Evolutionary conservation across 2,888 invertebrate species (phyloP).

Genomic region (Drosophila emarginata): DNA sequence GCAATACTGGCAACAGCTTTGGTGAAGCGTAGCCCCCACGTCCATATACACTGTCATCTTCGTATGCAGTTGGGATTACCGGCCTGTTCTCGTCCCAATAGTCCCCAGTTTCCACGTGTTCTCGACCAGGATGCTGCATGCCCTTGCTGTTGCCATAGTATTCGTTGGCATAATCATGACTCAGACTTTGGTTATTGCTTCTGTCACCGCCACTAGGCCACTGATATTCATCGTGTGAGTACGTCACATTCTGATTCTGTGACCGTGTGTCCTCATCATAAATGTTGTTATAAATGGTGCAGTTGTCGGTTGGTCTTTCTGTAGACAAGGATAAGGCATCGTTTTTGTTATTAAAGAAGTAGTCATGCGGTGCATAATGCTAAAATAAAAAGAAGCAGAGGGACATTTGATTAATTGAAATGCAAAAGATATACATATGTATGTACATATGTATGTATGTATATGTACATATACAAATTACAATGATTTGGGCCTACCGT

Average conservation of each 20-base stretch:
- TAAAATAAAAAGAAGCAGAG: conserved; percentile 37
- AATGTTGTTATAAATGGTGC: conserved; percentile 62
- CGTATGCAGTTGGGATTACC: conserved; percentile 17
- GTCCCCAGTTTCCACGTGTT: conserved; percentile 22
- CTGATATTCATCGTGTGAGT: conserved; percentile 34
- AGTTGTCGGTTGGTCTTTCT: conserved; percentile 87
- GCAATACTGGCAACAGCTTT: conserved; percentile 75
- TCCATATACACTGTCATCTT: conserved; percentile 25
- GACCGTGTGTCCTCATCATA: conserved; percentile 44
- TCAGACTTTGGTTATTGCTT: conserved; percentile 32
- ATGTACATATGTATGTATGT: too few relatives aligned
- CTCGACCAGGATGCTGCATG: neutral
- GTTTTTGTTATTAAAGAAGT: conserved; percentile 83
- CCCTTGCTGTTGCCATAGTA: conserved; percentile 21
- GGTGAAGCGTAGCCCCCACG: conserved; percentile 27
- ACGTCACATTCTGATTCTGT: conserved; percentile 18
- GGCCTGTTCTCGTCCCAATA: conserved; percentile 51
- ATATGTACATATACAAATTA: too few relatives aligned
- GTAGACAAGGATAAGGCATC: conserved; percentile 87
- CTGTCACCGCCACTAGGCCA: conserved; percentile 75
- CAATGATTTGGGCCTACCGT: conserved; percentile 14
- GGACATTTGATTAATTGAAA: neutral
- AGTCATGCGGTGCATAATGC: conserved; percentile 79
- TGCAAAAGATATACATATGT: neutral
- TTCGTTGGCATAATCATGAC: conserved; percentile 40